phyloP scores from a whole-genome alignment of 2,113 vertebrate genomes.

The Scomber colias region DNA sequence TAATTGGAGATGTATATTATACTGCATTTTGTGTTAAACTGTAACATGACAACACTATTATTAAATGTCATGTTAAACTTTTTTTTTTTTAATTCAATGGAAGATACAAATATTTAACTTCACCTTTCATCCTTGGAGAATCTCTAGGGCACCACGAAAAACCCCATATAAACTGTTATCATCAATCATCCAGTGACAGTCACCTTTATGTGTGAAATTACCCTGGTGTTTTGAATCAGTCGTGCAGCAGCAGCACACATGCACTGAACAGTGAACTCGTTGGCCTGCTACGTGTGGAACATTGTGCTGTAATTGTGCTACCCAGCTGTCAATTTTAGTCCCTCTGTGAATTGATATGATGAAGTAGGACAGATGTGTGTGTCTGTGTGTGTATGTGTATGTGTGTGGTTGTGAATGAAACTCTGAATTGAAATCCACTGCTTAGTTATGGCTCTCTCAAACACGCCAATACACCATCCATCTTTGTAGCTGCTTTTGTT shows the following conservation, averaged over 20 bases:
- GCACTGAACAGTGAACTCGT: slow-evolving; percentile 55
- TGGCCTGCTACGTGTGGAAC: slow-evolving; percentile 60
- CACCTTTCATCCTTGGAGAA: background rate
- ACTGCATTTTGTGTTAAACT: background rate
- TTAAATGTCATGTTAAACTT: too few species aligned
- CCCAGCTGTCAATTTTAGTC: slow-evolving; percentile 76
- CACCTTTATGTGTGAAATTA: slow-evolving; percentile 66
- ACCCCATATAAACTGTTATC: slow-evolving; percentile 31
- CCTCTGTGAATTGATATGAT: slow-evolving; percentile 60
- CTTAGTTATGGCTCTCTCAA: slow-evolving; percentile 30
- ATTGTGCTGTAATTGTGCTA: slow-evolving; percentile 66
- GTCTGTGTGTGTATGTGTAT: slow-evolving; percentile 17
- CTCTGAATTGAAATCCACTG: slow-evolving; percentile 21
- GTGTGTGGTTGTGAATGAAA: slow-evolving; percentile 34
- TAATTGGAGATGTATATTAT: background rate
- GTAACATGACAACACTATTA: background rate
- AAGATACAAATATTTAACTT: too few species aligned
- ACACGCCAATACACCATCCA: slow-evolving; percentile 2
- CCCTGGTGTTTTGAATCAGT: slow-evolving; percentile 64
- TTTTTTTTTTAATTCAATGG: background rate
- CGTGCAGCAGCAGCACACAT: slow-evolving; percentile 51
- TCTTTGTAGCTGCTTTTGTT: slow-evolving; percentile 44
- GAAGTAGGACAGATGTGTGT: slow-evolving; percentile 64
- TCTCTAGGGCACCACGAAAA: slow-evolving; percentile 16
- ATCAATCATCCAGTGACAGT: slow-evolving; percentile 62